Conservation (phyloP, 2,113 vertebrate genomes). For the Ailuropoda melanoleuca region DNA sequence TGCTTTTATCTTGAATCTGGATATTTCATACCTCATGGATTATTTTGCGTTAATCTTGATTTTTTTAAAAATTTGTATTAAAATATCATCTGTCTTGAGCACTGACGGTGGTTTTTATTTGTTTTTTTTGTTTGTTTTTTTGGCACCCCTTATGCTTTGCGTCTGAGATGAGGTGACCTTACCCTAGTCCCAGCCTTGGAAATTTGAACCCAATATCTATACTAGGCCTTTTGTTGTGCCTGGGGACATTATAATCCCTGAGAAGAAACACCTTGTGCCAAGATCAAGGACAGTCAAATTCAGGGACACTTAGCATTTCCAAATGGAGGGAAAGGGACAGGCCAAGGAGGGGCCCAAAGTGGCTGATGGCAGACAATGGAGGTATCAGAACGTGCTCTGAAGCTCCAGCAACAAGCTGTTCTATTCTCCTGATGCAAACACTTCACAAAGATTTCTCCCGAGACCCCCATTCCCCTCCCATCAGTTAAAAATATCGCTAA, state of each 20-base stretch:
- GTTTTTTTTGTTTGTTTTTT: background rate
- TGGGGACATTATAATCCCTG: background rate
- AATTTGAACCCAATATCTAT: background rate
- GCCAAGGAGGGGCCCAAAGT: background rate
- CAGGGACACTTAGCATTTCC: background rate
- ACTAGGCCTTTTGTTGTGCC: background rate
- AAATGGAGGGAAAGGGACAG: background rate
- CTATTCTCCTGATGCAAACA: background rate
- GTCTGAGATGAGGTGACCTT: background rate
- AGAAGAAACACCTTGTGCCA: background rate
- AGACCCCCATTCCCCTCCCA: background rate
- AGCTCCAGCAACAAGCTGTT: background rate
- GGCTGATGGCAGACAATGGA: background rate
- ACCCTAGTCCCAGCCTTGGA: background rate
- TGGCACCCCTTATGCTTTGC: background rate
- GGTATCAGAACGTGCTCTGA: background rate
- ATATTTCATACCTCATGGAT: background rate
- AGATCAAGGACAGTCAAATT: background rate
- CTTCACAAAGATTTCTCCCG: background rate
- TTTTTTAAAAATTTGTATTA: background rate
- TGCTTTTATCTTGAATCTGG: background rate
- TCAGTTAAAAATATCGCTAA: slow-evolving; percentile 27
- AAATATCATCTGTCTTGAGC: background rate
- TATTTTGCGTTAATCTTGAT: background rate
- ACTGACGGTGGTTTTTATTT: background rate